Percentiles rank a stretch among this genome's conserved stretches.
Evolutionary conservation across 2,888 invertebrate genomes (phyloP).

Genomic region (Tetanocera ferruginea): DNA sequence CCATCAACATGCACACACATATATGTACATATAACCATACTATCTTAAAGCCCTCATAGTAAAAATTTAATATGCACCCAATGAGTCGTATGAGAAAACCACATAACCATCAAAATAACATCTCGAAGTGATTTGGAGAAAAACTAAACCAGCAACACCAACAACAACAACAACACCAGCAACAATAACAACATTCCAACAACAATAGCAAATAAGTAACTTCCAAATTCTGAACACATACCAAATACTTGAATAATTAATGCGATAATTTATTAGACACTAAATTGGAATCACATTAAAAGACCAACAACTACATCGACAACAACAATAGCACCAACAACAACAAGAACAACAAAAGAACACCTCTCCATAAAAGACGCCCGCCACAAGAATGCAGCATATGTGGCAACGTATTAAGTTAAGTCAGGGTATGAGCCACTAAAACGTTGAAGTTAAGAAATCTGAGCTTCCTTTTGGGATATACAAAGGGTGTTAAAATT

Average conservation of each 20-base stretch:
- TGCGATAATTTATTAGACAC: conserved; percentile 61
- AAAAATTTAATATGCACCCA: neutral
- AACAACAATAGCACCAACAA: conserved; percentile 1
- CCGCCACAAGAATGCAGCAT: neutral
- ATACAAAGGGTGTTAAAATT: conserved; percentile 32
- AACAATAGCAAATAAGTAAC: neutral
- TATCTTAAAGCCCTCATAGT: too few relatives aligned
- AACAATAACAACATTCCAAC: neutral
- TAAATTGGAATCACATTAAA: conserved; percentile 54
- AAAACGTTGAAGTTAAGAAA: neutral
- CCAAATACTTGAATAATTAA: conserved; percentile 57
- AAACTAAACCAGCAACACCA: neutral
- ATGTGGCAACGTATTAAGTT: neutral
- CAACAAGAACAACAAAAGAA: neutral
- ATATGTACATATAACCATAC: too few relatives aligned
- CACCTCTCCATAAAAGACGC: neutral
- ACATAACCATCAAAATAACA: conserved; percentile 21
- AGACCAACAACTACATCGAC: neutral
- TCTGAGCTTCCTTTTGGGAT: neutral
- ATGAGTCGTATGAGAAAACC: conserved; percentile 17
- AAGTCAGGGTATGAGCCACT: neutral
- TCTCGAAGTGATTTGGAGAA: conserved; percentile 30
- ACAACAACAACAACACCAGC: neutral
- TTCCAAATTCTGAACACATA: conserved; percentile 13
- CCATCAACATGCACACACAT: too few relatives aligned